Evolutionary conservation across 1,140 invertebrate species (phyloP).

Genomic region (Habropoda laboriosa): DNA sequence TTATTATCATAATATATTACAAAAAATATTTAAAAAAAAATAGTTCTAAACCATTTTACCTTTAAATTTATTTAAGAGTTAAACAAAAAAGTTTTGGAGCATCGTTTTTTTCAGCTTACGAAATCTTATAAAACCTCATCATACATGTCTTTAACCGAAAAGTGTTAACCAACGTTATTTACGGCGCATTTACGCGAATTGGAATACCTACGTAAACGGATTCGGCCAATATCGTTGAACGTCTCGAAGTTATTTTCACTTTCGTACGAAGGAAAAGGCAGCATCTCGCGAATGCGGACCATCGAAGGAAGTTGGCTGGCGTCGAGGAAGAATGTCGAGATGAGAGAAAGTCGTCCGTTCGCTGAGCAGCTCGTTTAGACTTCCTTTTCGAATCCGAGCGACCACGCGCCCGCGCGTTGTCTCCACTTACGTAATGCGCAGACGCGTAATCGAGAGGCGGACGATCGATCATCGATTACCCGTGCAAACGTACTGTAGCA

Average conservation of each 20-base stretch:
- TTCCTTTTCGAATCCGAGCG: slow-evolving; percentile 28
- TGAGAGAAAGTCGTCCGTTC: slow-evolving; percentile 59
- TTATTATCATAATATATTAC: too few species aligned
- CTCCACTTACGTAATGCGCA: slow-evolving; percentile 44
- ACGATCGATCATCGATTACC: slow-evolving; percentile 24
- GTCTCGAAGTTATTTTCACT: slow-evolving; percentile 48
- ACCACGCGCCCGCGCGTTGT: neutral
- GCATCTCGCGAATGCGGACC: neutral
- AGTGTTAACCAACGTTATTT: neutral
- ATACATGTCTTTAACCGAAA: neutral
- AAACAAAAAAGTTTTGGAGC: too few species aligned
- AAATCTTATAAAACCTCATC: neutral
- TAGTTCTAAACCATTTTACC: too few species aligned
- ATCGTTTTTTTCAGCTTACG: neutral
- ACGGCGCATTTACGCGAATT: neutral
- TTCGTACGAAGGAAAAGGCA: slow-evolving; percentile 29
- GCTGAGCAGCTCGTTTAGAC: neutral
- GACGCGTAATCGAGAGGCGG: slow-evolving; percentile 46
- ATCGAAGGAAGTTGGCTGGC: slow-evolving; percentile 9
- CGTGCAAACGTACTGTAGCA: neutral
- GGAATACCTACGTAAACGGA: neutral
- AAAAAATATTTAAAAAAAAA: too few species aligned
- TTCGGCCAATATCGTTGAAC: neutral
- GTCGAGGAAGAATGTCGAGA: slow-evolving; percentile 19
- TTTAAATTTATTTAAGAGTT: too few species aligned